Evolutionary conservation across 2,888 invertebrate genomes (phyloP), one percentile per base, ranked within the genome.

Genomic region (Pammene aurita): DNA sequence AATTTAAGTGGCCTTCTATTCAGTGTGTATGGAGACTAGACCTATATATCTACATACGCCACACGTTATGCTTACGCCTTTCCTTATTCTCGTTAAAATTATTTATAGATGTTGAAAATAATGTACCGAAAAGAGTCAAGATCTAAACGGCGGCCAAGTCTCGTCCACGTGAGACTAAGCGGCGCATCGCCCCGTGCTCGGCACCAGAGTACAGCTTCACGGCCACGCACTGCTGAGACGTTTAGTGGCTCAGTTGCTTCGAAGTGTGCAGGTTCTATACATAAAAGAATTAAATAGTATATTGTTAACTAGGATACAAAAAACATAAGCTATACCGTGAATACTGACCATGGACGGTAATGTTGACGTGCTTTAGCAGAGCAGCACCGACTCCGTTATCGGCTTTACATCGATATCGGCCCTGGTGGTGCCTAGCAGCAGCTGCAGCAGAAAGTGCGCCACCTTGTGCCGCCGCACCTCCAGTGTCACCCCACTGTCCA

Each of bases 301-400:
- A 26, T 42, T 10, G 26, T 57, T 9, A 26, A n/a, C 2, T 1
- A 13, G 9, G 18, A 4, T 2, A 13, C 4, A 57, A 18, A 18
- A 13, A 13, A 5, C 18, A 42, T 26, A 7, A 57, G 13, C 7
- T 5, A 0, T 14, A 57, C 26, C 26, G 26, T 26, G 57, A 35
- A 9, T 67, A 78, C 91, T 88, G 86, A 96, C 96, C 96, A 81
- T 96, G 96, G 16, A 97, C 96, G 74, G 95, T 95, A 61, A 97
- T 93, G 80, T 95, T 95, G 78, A 97, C 94, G 72, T 95, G 95
- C 91, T 97, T 97, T 78, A 95, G 94, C 7, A 97, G 93, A 7
- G 96, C 96, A 34, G 95, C 93, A 0, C 97, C 97, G 72, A 97
- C 96, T 62, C 96, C 95, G 85, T 97, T 97, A 78, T 95, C 95